Conservation (phyloP, 2,797 vertebrate genomes). For the Vespertilio murinus region DNA sequence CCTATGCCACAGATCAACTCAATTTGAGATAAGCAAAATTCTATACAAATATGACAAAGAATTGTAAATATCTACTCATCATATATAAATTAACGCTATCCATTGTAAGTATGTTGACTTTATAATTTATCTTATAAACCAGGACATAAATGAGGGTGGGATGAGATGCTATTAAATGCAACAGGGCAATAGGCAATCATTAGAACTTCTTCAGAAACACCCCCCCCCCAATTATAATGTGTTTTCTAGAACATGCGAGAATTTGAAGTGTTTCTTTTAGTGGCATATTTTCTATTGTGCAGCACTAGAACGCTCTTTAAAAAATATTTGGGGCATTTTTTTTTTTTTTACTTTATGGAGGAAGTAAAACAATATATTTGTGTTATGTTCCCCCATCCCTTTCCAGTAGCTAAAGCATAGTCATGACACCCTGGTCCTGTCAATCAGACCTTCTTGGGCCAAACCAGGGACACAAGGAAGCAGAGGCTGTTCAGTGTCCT, state of each 20-base stretch:
- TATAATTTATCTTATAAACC: background rate
- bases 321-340: background rate
- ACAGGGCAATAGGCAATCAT: background rate
- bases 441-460: background rate
- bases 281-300: background rate
- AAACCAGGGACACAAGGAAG: background rate
- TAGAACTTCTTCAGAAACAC: background rate
- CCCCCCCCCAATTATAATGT: background rate
- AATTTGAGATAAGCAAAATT: background rate
- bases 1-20: background rate
- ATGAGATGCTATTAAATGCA: background rate
- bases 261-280: background rate
- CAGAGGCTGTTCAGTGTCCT: background rate
- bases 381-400: fast-evolving
- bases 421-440: background rate
- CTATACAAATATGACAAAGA: background rate
- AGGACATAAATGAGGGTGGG: background rate
- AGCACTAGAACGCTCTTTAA: background rate
- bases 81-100: background rate
- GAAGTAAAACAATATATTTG: background rate
- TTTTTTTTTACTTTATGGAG: background rate
- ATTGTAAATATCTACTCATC: background rate
- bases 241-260: background rate
- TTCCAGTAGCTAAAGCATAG: background rate
- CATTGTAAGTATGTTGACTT: background rate